Evolutionary conservation across 2,888 invertebrate species (phyloP), one percentile per base, ranked within the genome.

Genomic region (Apantesis nais): DNA sequence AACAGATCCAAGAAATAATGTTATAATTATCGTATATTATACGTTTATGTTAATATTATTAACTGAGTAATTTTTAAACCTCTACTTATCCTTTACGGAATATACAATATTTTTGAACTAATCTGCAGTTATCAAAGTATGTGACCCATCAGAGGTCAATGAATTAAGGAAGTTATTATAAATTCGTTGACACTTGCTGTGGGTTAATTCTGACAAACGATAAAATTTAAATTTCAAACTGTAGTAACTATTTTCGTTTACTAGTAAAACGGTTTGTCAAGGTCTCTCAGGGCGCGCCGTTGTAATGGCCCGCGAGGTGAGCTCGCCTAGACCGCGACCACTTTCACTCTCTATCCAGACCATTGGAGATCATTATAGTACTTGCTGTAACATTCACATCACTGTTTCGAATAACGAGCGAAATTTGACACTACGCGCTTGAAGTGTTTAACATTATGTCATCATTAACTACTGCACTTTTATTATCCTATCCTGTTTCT

Each of bases 321-420:
- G 85, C 83, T 86, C 86, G 89, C 86, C 87, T 89, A 90, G 88
- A 86, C 85, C 83, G 82, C 85, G 86, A 86, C 87, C 88, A 93
- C 93, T 93, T 93, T 93, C 93, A 91, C 93, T 92, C 83, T 91
- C 91, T 82, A 76, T 77, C 64, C 82, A 82, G 85, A 89, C 90
- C 90, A 88, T 86, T 83, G 84, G 80, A 84, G 77, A 80, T 76
- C 82, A 80, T 81, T 81, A 82, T 80, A 82, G 79, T 78, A 77
- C 78, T 81, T 79, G 83, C 77, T 74, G 66, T 68, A 70, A 76
- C 70, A 77, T 61, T 83, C 78, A 67, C 77, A 73, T 80, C 78
- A 71, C 79, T 80, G 67, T 82, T 80, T 73, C 74, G 67, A 77
- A 67, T 76, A 74, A 78, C 74, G 71, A 66, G 68, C 66, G 80